Conservation (phyloP, 2,797 vertebrate genomes). For the Apogon talboti region DNA sequence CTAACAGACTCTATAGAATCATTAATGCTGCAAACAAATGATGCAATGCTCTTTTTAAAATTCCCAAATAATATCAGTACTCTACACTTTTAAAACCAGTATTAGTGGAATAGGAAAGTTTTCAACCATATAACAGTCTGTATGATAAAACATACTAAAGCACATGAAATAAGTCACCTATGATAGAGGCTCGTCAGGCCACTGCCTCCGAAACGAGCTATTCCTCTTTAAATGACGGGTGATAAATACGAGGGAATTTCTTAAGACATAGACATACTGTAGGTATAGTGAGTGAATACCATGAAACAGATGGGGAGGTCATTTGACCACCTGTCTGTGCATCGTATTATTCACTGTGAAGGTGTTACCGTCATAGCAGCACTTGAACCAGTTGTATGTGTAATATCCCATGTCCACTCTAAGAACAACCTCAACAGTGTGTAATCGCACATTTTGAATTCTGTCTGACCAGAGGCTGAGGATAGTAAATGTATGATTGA, state of each 20-base stretch:
- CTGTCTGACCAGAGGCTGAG: slow-evolving; percentile 37
- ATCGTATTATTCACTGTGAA: neutral
- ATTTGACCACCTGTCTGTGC: slow-evolving; percentile 4
- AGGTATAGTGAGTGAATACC: slow-evolving; percentile 11
- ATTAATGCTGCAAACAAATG: no score
- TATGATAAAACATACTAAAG: no score
- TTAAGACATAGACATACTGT: slow-evolving; percentile 8
- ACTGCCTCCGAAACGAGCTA: no score
- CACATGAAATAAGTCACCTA: no score
- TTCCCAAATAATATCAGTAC: no score
- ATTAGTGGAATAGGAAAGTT: no score
- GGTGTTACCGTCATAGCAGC: slow-evolving; percentile 5
- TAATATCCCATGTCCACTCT: slow-evolving; percentile 26
- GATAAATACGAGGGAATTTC: slow-evolving; percentile 10
- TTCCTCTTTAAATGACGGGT: slow-evolving; percentile 12
- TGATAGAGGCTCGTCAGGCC: no score
- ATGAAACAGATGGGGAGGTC: slow-evolving; percentile 24
- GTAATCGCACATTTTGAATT: slow-evolving; percentile 44
- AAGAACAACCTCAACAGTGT: slow-evolving; percentile 38
- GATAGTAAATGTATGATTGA: slow-evolving; percentile 52
- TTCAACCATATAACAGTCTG: no score
- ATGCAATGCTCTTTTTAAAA: no score
- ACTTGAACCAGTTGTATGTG: slow-evolving; percentile 27
- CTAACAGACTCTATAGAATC: no score
- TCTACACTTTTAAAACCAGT: no score